Evolutionary conservation across 2,113 vertebrate genomes (phyloP), one percentile per base, ranked within the genome.

Genomic region (Gasterosteus aculeatus): DNA sequence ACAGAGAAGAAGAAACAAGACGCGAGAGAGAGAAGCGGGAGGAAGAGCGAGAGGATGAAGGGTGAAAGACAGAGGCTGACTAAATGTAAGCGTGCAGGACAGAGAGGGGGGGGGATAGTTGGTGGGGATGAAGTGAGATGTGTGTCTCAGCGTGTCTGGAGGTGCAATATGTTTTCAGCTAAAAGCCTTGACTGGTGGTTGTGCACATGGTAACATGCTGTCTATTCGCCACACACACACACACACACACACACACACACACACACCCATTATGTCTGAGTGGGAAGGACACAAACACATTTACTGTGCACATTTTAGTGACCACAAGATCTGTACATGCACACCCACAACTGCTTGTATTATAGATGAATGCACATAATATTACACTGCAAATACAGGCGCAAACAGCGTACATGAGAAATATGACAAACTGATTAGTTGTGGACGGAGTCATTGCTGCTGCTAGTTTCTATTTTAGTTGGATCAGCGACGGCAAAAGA

Each of bases 171-270:
- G 39, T 7, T 82, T 49, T 56, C 33, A 19, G 61, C 66, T 75
- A 72, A 82, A 86, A 89, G 80, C 71, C 54, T 73, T 65, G 38
- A 74, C 72, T 61, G 39, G 33, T 26, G 60, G 53, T 60, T 59
- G 62, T 54, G 15, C 46, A 72, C 71, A 69, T 64, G 31, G 15
- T 58, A 47, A 70, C n/a, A 63, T 6, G 39, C 70, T 39, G n/a
- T 11, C 47, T 26, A 44, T 11, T 54, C 57, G 16, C 38, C 16
- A 7, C 42, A 22, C 22, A 31, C 44, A 42, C 26, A 18, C 49
- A 63, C 39, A 59, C 46, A 33, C 51, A 56, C 51, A 56, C 18
- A 18, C 35, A 62, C 16, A 62, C 54, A 29, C 38, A 38, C 53
- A 64, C 22, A 68, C 41, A 29, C 58, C 22, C n/a, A 54, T 56